Base-by-base conservation (phyloP, 2,797 vertebrate species). In the Protosalanx chinensis region DNA sequence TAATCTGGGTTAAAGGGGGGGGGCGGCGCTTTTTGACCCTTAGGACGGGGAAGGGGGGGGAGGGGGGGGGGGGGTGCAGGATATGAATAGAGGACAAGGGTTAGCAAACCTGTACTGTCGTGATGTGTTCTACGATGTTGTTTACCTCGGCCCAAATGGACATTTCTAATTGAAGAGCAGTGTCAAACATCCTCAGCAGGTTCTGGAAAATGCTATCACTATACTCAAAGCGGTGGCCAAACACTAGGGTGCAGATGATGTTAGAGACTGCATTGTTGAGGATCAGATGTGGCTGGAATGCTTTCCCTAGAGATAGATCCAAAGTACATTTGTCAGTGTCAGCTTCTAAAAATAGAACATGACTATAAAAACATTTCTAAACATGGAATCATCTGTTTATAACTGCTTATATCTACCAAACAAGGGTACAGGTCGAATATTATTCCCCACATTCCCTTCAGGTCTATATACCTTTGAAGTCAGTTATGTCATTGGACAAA, bases 161-260 rank as follows among this genome's bases (percentile, higher is more conserved):
- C 1, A 0, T 18, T 61, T 85, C 27, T n/a, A 79, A 30, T 0
- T 78, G 12, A 6, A 85, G 0, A 0, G 1, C 3, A 0, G 4
- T 4, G 0, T 66, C 60, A 5, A 73, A 0, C 0, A 63, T 0
- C 0, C 3, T 15, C 30, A 87, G 3, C 0, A 90, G 32, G 59
- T 62, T 61, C 32, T 5, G 27, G 20, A 91, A 64, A 23, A 56
- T 77, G 64, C 78, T 27, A 15, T 86, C 87, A 10, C 8, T 80
- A 78, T 91, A 91, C 10, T 92, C 87, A 71, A 82, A 88, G 18
- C 87, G 86, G 3, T 81, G 72, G 4, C 88, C 89, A 77, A 91
- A 88, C 72, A 88, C 85, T 84, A 91, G 69, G 70, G 79, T 85
- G 75, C 84, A 88, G 77, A 91, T 89, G 65, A 90, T 71, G 73